Evolutionary conservation across 1,140 invertebrate species (phyloP).

Genomic region (Trichogramma pretiosum): DNA sequence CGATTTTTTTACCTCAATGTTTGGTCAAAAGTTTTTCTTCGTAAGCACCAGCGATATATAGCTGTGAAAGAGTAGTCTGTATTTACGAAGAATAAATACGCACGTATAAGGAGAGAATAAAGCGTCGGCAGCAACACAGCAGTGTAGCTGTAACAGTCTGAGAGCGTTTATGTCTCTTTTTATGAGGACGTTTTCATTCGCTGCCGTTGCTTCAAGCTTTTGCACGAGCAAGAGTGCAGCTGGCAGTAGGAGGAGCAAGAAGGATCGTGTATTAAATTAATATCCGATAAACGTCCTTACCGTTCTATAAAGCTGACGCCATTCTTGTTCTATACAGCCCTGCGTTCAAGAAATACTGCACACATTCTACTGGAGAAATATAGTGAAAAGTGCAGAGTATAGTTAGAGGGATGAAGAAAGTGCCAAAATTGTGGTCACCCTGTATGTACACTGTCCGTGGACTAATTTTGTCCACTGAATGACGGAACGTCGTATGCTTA

Average conservation of each 20-base stretch:
- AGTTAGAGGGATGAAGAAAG: no score
- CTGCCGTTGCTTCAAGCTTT: no score
- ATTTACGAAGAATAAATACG: not conserved
- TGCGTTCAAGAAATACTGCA: not conserved
- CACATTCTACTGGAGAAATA: not conserved
- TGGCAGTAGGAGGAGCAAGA: conserved; percentile 24
- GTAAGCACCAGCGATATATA: not conserved
- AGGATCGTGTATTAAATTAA: conserved; percentile 32
- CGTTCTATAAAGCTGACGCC: not conserved
- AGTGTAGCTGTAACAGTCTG: not conserved
- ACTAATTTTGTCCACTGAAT: not conserved
- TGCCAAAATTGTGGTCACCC: no score
- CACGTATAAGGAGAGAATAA: no score
- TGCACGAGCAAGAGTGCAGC: conserved; percentile 20
- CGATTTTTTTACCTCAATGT: not conserved
- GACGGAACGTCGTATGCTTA: no score
- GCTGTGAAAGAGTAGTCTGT: not conserved
- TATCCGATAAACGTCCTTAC: conserved; percentile 13
- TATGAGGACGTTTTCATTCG: conserved; percentile 12
- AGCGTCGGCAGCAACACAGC: no score
- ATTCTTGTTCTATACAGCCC: not conserved
- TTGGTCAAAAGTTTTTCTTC: not conserved
- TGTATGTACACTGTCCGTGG: no score
- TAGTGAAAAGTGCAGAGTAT: not conserved
- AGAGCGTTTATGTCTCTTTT: conserved; percentile 15